A percentile compares a stretch with the other conserved stretches of the same genome.
Conservation (phyloP, 2,113 vertebrate genomes). For the Calyptomena viridis region DNA sequence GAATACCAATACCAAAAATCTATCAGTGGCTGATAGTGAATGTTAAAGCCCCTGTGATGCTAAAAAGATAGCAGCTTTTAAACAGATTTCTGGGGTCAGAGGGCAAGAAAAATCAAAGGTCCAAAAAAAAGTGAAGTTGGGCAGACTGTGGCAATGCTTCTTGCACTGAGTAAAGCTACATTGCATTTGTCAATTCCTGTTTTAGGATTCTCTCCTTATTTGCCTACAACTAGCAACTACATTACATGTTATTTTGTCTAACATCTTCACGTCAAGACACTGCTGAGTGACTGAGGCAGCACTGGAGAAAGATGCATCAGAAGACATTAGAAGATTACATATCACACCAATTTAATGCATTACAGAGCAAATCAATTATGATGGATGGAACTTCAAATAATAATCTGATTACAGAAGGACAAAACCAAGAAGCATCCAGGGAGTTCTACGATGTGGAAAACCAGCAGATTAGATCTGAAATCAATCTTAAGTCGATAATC, state of each 20-base stretch:
- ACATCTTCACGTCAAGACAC: background rate
- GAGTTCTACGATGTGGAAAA: background rate
- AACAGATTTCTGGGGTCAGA: background rate
- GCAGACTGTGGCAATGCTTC: background rate
- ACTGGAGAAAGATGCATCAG: background rate
- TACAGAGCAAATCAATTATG: slow-evolving; percentile 21
- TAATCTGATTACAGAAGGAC: slow-evolving; percentile 24
- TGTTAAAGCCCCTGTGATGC: background rate
- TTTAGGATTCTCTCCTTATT: background rate
- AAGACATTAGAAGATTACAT: background rate
- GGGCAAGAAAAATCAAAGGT: background rate
- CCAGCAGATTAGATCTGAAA: slow-evolving; percentile 15
- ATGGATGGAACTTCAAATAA: slow-evolving; percentile 23
- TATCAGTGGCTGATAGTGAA: background rate
- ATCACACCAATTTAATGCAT: slow-evolving; percentile 2
- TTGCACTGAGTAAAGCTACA: background rate
- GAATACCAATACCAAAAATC: background rate
- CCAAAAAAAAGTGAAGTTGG: background rate
- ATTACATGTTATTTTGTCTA: background rate
- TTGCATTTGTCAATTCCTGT: background rate
- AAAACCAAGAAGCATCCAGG: background rate
- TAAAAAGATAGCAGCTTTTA: background rate
- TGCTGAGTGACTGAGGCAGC: background rate
- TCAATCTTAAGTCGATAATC: background rate
- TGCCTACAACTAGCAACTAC: background rate